Conservation (phyloP, 1,140 invertebrate genomes). For the Oreohelix idahoensis region DNA sequence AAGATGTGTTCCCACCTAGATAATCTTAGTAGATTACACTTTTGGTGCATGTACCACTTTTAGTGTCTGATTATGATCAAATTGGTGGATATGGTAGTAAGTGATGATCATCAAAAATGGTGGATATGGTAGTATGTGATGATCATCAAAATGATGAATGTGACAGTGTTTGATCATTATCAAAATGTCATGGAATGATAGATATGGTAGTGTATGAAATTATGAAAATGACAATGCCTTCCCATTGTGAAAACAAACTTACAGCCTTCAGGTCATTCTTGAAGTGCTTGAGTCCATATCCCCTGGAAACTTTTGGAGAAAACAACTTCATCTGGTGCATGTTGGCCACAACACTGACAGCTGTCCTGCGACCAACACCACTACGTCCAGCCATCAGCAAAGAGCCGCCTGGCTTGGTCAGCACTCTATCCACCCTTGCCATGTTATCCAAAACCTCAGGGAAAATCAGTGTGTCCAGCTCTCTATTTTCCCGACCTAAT, state of each 20-base stretch:
- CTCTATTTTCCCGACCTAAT: constrained; percentile 76
- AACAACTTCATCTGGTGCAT: constrained; percentile 82
- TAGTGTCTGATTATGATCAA: background rate
- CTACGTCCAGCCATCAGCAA: constrained; percentile 83
- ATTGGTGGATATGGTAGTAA: background rate
- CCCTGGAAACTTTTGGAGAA: constrained; percentile 76
- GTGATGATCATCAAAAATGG: background rate
- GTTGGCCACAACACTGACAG: constrained; percentile 81
- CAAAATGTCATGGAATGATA: too few relatives aligned
- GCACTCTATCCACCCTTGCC: constrained; percentile 78
- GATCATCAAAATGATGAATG: background rate
- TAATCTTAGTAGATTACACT: too few relatives aligned
- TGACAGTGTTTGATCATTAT: background rate
- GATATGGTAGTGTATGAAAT: too few relatives aligned
- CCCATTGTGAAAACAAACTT: constrained; percentile 20
- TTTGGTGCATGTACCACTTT: too few relatives aligned
- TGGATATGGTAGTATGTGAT: background rate
- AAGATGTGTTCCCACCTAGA: too few relatives aligned
- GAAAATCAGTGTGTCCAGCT: constrained; percentile 78
- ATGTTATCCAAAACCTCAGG: constrained; percentile 80
- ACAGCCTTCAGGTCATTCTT: constrained; percentile 79
- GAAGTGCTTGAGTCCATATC: constrained; percentile 79
- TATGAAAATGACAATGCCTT: too few relatives aligned
- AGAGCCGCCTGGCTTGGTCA: constrained; percentile 79
- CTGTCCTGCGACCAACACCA: constrained; percentile 85